Evolutionary conservation across 2,113 vertebrate species (phyloP), one percentile per base, ranked within the genome.

Genomic region (Oophaga pumilio): DNA sequence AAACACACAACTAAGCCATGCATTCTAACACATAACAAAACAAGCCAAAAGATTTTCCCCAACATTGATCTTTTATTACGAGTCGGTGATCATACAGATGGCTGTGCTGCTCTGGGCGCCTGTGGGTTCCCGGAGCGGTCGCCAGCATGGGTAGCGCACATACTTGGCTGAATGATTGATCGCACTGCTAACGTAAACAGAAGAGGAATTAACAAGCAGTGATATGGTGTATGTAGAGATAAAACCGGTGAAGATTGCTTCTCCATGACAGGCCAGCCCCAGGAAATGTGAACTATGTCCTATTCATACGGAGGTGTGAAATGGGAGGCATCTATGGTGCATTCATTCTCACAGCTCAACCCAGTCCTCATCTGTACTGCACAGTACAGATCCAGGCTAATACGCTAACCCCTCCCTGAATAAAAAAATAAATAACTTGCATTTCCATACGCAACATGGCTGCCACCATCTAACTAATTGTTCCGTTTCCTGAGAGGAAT

Each of bases 21-120:
- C 33, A 43, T 43, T 43, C 33, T 43, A 43, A 56, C 53, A 56
- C 53, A 59, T 14, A 74, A 74, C 33, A 18, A 14, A 49, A 43
- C 28, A 74, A 17, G 26, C 56, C 17, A 5, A 74, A 26, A 14
- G 2, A 10, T 28, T 68, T 83, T 88, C 66, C 68, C 80, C 80
- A 88, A 88, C 86, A 83, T 83, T 57, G 86, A 88, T 83, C 71
- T 76, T 87, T 88, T 88, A 88, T 88, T 88, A 88, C 17, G 49
- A 77, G 86, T 43, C 80, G 20, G 79, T 74, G 79, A 87, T 87
- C 78, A 80, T 87, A 76, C 33, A 82, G 62, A 82, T 82, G 77
- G 66, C 28, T n/a, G 86, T 62, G 78, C 78, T 82, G 86, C 78
- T 76, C 71, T 53, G 53, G 43, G 24, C 28, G 71, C 66, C 56